Evolutionary conservation across 2,113 vertebrate genomes (phyloP).

Genomic region (Salvelinus sp.): DNA sequence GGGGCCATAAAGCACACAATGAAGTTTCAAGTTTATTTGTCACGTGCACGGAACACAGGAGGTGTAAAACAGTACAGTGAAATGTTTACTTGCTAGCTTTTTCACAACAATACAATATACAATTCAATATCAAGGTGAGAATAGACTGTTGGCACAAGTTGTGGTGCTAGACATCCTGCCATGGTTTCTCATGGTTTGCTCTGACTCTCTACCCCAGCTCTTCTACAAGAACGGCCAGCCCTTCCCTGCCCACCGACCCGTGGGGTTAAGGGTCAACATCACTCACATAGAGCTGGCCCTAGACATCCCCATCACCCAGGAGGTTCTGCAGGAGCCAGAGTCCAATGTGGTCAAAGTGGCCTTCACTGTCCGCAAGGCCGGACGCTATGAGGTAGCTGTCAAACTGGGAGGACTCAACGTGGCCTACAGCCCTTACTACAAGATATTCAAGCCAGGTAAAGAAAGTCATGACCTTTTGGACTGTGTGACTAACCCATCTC

Average conservation of each 20-base stretch:
- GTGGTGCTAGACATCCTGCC: no score
- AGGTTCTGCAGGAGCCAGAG: conserved; percentile 90
- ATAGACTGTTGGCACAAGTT: no score
- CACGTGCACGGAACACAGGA: no score
- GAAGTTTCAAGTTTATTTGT: no score
- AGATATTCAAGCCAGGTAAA: conserved; percentile 95
- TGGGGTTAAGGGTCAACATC: conserved; percentile 92
- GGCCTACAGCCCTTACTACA: conserved; percentile 96
- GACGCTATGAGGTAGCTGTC: conserved; percentile 92
- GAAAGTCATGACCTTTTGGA: conserved; percentile 20
- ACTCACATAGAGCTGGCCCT: conserved; percentile 92
- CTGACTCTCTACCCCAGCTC: conserved; percentile 71
- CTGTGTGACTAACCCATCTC: no score
- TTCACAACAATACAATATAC: no score
- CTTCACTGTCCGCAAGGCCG: conserved; percentile 96
- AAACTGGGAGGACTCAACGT: conserved; percentile 94
- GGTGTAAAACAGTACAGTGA: no score
- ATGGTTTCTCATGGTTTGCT: background rate
- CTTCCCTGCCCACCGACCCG: conserved; percentile 88
- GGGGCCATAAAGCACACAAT: no score
- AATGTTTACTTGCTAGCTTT: no score
- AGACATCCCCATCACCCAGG: conserved; percentile 95
- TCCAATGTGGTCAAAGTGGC: conserved; percentile 93
- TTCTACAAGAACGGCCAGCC: conserved; percentile 98
- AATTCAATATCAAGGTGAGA: no score